Conservation (phyloP, 2,113 vertebrate species). For the Marmota flaviventris region DNA sequence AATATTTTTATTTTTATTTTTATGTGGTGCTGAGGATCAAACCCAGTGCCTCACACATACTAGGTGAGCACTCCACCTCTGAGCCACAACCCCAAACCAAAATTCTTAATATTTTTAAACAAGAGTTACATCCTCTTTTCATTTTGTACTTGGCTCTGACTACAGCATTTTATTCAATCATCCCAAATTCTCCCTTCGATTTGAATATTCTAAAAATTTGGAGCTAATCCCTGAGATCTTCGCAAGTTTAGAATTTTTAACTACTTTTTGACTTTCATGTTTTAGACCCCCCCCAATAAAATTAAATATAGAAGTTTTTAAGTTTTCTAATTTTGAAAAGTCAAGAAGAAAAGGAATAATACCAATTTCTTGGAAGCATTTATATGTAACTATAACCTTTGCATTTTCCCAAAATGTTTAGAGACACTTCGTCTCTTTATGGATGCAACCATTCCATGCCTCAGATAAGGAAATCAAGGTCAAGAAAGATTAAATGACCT, state of each 20-base stretch:
- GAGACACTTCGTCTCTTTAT: not conserved
- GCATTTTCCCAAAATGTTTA: not conserved
- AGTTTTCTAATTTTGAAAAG: constrained; percentile 56
- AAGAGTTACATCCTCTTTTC: not conserved
- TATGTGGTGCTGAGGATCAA: no score
- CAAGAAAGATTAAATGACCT: constrained; percentile 54
- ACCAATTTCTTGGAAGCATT: not conserved
- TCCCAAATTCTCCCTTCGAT: not conserved
- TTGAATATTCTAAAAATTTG: constrained; percentile 17
- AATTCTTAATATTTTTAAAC: not conserved
- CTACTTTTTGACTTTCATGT: not conserved
- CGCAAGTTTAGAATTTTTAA: not conserved
- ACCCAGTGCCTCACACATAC: no score
- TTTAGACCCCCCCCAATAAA: not conserved
- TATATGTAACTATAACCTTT: not conserved
- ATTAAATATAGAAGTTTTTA: not conserved
- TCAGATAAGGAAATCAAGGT: constrained; percentile 71
- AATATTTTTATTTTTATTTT: no score
- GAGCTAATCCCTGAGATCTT: constrained; percentile 9
- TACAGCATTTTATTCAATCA: not conserved
- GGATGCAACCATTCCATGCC: not conserved
- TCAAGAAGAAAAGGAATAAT: constrained; percentile 19
- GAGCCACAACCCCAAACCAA: no score
- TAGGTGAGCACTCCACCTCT: no score
- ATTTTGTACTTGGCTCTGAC: not conserved